A percentile compares a stretch with the other conserved stretches of the same genome.
Conservation (phyloP, 2,113 vertebrate genomes). For the Channa argus region DNA sequence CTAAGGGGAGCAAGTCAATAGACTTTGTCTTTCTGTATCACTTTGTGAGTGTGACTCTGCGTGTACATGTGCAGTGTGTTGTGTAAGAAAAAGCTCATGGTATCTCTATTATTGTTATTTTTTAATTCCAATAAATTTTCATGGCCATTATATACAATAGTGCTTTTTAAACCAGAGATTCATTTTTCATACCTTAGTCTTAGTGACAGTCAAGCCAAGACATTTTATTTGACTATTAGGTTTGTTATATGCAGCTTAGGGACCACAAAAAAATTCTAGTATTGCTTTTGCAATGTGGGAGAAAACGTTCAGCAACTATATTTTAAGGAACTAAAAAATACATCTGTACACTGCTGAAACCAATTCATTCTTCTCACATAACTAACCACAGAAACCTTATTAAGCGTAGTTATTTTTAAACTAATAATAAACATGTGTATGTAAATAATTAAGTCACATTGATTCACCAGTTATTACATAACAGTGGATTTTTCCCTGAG, state of each 20-base stretch:
- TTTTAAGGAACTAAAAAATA: background rate
- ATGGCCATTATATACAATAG: background rate
- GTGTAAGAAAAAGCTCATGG: background rate
- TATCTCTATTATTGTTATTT: constrained; percentile 1
- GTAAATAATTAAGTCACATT: background rate
- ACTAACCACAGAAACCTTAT: too few relatives aligned
- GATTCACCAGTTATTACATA: too few relatives aligned
- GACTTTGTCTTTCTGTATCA: constrained; percentile 35
- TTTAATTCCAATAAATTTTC: background rate
- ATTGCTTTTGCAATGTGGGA: background rate
- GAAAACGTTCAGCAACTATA: background rate
- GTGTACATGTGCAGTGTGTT: background rate
- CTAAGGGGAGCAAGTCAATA: constrained; percentile 44
- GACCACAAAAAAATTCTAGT: background rate
- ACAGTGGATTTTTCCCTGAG: background rate
- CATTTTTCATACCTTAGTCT: background rate
- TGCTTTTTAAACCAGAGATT: background rate
- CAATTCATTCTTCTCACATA: background rate
- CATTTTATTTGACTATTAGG: background rate
- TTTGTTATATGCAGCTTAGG: too few relatives aligned
- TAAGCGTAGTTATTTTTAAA: too few relatives aligned
- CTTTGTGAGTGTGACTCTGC: background rate
- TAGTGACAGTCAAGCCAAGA: background rate
- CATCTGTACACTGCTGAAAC: background rate
- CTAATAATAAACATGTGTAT: background rate